Conservation (phyloP, 2,797 vertebrate species). For the Onychomys torridus region DNA sequence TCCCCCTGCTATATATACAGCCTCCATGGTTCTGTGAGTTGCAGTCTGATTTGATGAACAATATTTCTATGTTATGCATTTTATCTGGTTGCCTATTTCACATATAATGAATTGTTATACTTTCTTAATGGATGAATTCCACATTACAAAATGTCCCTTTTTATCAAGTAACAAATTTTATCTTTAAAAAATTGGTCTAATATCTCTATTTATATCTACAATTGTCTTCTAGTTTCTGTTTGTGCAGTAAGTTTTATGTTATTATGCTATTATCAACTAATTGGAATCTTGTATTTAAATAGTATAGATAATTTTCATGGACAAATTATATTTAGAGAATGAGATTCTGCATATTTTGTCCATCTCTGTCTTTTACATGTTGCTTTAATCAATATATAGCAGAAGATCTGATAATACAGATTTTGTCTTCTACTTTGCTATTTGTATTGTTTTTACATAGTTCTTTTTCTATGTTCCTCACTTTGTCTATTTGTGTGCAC, state of each 20-base stretch:
- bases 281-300: background rate
- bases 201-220: background rate
- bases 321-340: background rate
- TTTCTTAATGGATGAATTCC: background rate
- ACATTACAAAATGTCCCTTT: background rate
- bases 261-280: background rate
- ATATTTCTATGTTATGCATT: background rate
- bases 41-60: background rate
- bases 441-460: background rate
- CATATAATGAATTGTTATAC: background rate
- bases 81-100: background rate
- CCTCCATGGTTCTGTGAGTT: no score
- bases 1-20: no score
- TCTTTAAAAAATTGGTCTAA: background rate
- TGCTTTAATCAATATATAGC: background rate
- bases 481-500: background rate
- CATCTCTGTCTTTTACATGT: background rate
- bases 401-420: background rate
- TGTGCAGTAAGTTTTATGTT: background rate
- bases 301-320: background rate
- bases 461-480: background rate
- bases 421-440: background rate
- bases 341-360: background rate
- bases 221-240: background rate
- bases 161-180: background rate